These are phyloP conservation scores for Leptopilina boulardi DNA, from an alignment of 1,140 invertebrate species.

Conservation along the genomic window DNA sequence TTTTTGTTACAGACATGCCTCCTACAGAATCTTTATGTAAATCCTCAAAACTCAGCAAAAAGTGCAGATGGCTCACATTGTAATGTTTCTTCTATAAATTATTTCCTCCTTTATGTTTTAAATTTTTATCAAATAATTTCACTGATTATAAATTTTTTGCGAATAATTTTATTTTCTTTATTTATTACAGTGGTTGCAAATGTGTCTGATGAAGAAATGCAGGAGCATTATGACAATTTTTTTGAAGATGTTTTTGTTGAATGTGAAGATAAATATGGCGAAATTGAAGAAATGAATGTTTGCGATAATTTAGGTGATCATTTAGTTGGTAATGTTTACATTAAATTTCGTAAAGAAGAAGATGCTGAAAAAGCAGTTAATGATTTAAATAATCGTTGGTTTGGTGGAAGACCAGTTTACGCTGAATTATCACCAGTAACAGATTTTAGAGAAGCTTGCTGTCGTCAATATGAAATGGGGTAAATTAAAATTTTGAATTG, in stretches of 20 bases:
- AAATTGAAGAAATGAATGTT: constrained; percentile 99
- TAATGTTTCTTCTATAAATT: constrained; percentile 78
- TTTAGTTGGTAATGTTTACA: constrained; percentile 98
- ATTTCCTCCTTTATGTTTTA: not conserved
- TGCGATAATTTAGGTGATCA: constrained; percentile 99
- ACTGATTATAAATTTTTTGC: too few species aligned
- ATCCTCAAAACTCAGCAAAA: constrained; percentile 98
- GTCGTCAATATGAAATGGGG: constrained; percentile 99
- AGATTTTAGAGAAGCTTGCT: constrained; percentile 99
- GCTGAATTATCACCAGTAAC: constrained; percentile 98
- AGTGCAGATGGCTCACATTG: constrained; percentile 94
- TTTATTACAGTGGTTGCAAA: constrained; percentile 85
- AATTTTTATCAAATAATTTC: not conserved
- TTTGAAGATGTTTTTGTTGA: constrained; percentile 99
- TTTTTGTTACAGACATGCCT: constrained; percentile 88
- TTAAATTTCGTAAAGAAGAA: constrained; percentile 98
- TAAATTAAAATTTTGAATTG: constrained; percentile 62
- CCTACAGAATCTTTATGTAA: constrained; percentile 98
- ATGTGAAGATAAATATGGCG: constrained; percentile 98
- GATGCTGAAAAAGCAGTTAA: constrained; percentile 98
- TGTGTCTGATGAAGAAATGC: constrained; percentile 98
- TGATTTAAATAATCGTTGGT: constrained; percentile 99
- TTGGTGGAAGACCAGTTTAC: constrained; percentile 98
- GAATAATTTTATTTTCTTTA: not conserved
- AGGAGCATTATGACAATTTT: constrained; percentile 99